These are phyloP conservation scores for Carapus acus DNA, from an alignment of 2,797 vertebrate species.

Conservation along the genomic window DNA sequence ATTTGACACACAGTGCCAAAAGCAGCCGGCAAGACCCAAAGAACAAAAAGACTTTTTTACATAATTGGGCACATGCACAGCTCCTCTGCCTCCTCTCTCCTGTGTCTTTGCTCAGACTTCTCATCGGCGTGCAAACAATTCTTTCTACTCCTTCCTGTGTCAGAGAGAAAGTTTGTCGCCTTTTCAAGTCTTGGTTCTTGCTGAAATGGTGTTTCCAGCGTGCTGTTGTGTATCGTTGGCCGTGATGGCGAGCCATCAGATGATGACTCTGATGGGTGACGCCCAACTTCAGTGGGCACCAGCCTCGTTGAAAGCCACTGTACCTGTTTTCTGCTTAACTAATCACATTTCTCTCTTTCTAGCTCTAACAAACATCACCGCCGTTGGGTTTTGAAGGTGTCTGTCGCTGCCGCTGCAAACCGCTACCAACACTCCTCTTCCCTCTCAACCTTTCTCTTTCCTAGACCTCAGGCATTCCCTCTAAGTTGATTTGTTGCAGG, in stretches of 20 bases:
- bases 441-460: no score
- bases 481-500: conserved; percentile 49
- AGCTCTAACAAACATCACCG: conserved; percentile 47
- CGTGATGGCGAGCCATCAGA: conserved; percentile 14
- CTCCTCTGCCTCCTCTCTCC: not conserved
- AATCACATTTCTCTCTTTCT: conserved; percentile 42
- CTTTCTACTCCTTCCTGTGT: no score
- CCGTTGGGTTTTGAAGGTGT: conserved; percentile 37
- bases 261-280: conserved; percentile 11
- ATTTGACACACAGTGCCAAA: not conserved
- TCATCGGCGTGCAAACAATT: no score
- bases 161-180: no score
- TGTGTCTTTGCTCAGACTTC: no score
- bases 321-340: conserved; percentile 44
- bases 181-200: not conserved
- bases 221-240: conserved; percentile 5
- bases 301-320: conserved; percentile 24
- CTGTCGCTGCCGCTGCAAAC: conserved; percentile 30
- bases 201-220: not conserved
- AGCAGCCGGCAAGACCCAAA: not conserved
- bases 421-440: conserved; percentile 24
- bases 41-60: not conserved
- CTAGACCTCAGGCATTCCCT: conserved; percentile 29
- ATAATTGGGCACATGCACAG: not conserved
- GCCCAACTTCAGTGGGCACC: conserved; percentile 21